Base-by-base conservation (phyloP, 1,140 invertebrate species). In the Agraylea sexmaculata region DNA sequence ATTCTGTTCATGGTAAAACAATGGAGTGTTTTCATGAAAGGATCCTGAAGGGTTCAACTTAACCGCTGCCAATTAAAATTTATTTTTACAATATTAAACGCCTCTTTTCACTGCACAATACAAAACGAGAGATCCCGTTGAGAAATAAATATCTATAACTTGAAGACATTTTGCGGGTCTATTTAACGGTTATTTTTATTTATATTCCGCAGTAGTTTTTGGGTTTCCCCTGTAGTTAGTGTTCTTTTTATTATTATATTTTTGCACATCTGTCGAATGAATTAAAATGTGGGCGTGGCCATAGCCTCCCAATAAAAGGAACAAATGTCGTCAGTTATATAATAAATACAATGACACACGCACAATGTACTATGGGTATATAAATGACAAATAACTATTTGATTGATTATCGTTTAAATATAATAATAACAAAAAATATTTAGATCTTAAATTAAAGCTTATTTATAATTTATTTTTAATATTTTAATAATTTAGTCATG, bases 1-100 rank as follows among this genome's bases (percentile, higher is more conserved):
- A 40, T n/a, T 12, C 12, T 45, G 43, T 45, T 37, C 16, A 28
- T 2, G 12, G 20, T 8, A 19, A 31, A 41, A 45, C 39, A 45
- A 45, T 34, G 32, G 39, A 39, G 25, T 19, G 19, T 11, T 4
- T 4, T 12, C 10, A 12, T 19, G 28, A 17, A 12, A 19, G 21
- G 38, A 45, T 39, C 30, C 21, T 29, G 37, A 40, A 33, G 33
- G 36, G 33, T 30, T 23, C 34, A 29, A 45, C n/a, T n/a, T n/a
- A n/a, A 45, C 19, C 29, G 39, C 23, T 34, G 38, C 33, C 38
- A 40, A 45, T 45, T 45, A 45, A 41, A 35, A 23, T 40, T 45
- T 35, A 40, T 45, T 40, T 17, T 40, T 29, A 40, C 27, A 25
- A 8, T 10, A 13, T 17, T 13, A 29, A 17, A 35, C 16, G 18